These are phyloP conservation scores for Alouatta palliata DNA, from an alignment of 2,113 vertebrate species.

Conservation along the genomic window DNA sequence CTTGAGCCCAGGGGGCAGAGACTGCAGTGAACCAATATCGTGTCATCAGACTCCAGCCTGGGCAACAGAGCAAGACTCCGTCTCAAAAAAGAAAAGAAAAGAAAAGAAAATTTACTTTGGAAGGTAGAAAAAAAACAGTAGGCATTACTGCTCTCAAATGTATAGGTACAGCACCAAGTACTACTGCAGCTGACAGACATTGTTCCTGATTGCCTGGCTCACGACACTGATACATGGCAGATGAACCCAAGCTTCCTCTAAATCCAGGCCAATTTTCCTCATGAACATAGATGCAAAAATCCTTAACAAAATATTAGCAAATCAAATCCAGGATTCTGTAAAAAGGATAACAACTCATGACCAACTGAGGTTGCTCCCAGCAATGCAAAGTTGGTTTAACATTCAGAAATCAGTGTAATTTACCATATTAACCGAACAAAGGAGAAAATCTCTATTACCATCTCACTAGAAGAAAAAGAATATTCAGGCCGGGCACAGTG, in stretches of 20 bases:
- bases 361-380: neutral
- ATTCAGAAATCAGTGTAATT: no score
- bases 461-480: no score
- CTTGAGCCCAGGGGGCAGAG: no score
- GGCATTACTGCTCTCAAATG: neutral
- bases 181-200: neutral
- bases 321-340: neutral
- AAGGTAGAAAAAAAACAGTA: slow-evolving; percentile 32
- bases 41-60: no score
- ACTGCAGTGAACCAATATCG: no score
- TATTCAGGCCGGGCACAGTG: no score
- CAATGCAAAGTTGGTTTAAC: neutral
- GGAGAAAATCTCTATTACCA: no score
- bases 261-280: neutral
- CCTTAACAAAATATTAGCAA: no score
- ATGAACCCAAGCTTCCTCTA: no score
- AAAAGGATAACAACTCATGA: neutral
- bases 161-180: neutral
- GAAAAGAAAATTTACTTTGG: neutral
- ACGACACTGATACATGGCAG: neutral
- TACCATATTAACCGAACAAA: no score
- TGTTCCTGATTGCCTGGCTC: neutral
- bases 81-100: neutral
- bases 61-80: no score
- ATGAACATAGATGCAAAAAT: no score